Percentiles rank a stretch among this genome's conserved stretches.
These are phyloP conservation scores for Manis crassicaudata DNA, from an alignment of 2,797 vertebrate species.

Conservation along the genomic window DNA sequence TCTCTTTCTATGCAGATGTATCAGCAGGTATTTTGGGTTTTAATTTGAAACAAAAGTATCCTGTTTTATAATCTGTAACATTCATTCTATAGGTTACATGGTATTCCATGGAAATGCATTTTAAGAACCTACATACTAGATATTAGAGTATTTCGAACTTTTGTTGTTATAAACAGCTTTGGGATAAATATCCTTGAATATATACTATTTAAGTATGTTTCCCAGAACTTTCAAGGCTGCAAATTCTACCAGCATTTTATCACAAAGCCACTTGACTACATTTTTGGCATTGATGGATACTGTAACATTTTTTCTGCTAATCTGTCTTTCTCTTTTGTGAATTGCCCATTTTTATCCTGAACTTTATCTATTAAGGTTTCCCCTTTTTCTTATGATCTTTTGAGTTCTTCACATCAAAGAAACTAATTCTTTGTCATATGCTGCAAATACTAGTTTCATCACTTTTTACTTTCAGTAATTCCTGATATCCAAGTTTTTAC, in stretches of 20 bases:
- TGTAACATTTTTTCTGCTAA: neutral
- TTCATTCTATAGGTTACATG: neutral
- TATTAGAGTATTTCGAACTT: conserved; percentile 13
- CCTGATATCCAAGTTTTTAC: neutral
- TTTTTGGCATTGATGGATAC: neutral
- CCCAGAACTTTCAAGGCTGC: neutral
- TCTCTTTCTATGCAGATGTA: neutral
- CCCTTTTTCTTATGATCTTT: neutral
- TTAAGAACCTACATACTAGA: neutral
- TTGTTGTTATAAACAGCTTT: neutral
- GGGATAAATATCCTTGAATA: neutral
- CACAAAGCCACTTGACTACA: neutral
- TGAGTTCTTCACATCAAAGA: neutral
- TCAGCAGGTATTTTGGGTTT: neutral
- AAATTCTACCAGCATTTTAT: neutral
- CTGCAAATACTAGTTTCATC: neutral
- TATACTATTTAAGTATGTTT: neutral
- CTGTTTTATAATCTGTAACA: neutral
- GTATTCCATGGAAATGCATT: neutral
- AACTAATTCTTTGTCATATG: neutral
- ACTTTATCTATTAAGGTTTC: neutral
- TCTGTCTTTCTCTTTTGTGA: neutral
- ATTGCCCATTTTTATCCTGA: neutral
- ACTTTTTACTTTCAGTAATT: neutral
- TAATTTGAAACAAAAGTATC: neutral